Conservation (phyloP, 2,888 invertebrate genomes). For the Tachina lurida region DNA sequence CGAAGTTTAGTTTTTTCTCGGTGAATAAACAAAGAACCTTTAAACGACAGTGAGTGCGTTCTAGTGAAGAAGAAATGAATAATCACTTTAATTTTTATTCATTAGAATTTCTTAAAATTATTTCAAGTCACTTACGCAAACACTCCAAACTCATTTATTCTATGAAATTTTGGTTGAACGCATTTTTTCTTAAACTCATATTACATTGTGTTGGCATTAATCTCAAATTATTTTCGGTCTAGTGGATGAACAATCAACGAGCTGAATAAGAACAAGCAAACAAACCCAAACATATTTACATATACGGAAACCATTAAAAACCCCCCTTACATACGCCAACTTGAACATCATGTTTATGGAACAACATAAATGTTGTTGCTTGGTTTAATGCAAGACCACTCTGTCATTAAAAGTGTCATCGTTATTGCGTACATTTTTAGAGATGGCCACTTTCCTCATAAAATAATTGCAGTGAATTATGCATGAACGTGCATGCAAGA, state of each 20-base stretch:
- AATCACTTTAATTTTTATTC: conserved; percentile 1
- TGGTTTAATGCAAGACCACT: neutral
- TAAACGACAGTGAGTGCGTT: neutral
- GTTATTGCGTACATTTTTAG: neutral
- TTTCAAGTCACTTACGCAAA: neutral
- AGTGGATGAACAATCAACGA: neutral
- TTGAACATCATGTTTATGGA: conserved; percentile 6
- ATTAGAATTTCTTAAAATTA: neutral
- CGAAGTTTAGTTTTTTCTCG: no score
- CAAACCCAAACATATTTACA: neutral
- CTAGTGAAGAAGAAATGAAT: neutral
- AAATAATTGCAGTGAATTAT: neutral
- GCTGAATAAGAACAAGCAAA: neutral
- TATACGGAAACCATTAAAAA: conserved; percentile 32
- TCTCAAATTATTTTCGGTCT: conserved; percentile 39
- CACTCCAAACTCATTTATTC: neutral
- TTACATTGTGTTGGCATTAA: neutral
- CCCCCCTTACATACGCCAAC: conserved; percentile 39
- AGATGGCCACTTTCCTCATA: neutral
- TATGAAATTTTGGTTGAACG: neutral
- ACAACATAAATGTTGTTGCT: neutral
- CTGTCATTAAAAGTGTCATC: neutral
- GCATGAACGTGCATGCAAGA: neutral
- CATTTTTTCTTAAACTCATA: neutral
- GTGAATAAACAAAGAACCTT: neutral